Percentiles rank a stretch among this genome's conserved stretches.
These are phyloP conservation scores for Rugalucina vietnamica DNA, from an alignment of 2,888 invertebrate species.

Conservation along the genomic window DNA sequence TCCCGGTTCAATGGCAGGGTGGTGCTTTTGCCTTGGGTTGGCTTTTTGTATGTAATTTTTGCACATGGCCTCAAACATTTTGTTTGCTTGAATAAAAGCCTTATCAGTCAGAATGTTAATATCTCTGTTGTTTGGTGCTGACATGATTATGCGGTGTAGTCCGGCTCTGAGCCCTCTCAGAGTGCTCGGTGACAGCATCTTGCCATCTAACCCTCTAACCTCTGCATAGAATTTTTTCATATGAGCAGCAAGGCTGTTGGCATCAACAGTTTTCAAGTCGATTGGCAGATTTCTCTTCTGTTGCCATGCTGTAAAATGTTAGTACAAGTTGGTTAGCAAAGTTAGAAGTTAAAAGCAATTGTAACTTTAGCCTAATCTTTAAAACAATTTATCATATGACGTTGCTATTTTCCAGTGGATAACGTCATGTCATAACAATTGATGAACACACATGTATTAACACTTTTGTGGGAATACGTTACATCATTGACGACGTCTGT, in stretches of 20 bases:
- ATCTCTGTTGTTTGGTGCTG: not conserved
- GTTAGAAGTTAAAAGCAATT: too few relatives aligned
- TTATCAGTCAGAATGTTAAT: not conserved
- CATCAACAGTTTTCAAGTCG: not conserved
- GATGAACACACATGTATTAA: too few relatives aligned
- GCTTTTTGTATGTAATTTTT: not conserved
- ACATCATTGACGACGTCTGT: too few relatives aligned
- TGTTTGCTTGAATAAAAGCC: not conserved
- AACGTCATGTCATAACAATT: too few relatives aligned
- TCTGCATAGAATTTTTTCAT: slow-evolving; percentile 13
- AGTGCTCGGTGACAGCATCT: not conserved
- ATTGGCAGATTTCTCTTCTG: not conserved
- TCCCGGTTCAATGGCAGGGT: slow-evolving; percentile 13
- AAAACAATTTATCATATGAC: too few relatives aligned
- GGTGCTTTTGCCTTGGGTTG: slow-evolving; percentile 9
- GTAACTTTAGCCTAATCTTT: too few relatives aligned
- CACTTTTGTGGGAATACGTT: too few relatives aligned
- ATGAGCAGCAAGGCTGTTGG: not conserved
- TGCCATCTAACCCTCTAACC: not conserved
- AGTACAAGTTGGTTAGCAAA: too few relatives aligned
- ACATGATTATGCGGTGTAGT: not conserved
- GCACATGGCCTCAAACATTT: slow-evolving; percentile 21
- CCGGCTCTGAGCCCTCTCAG: not conserved
- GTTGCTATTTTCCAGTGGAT: too few relatives aligned
- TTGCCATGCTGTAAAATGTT: not conserved